Conservation (phyloP, 2,888 invertebrate genomes). For the Drosophila kambysellisi region DNA sequence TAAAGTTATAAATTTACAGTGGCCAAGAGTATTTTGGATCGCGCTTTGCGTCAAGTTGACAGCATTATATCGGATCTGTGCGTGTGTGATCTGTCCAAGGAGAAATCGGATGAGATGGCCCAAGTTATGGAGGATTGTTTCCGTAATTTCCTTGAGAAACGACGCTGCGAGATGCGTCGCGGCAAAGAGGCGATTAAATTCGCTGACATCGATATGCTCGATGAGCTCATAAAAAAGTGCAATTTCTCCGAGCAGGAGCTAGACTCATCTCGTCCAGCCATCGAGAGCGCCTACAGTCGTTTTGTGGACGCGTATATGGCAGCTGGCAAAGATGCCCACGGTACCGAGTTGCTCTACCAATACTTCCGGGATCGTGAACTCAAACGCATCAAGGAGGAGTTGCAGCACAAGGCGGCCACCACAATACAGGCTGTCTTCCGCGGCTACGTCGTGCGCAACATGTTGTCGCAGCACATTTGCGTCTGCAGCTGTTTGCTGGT, state of each 20-base stretch:
- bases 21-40: constrained; percentile 77
- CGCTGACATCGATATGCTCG: constrained; percentile 78
- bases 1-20: constrained; percentile 48
- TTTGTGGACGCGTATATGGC: constrained; percentile 82
- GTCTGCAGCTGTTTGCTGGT: constrained; percentile 60
- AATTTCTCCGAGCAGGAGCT: constrained; percentile 80
- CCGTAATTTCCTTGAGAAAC: constrained; percentile 76
- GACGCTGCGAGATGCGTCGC: constrained; percentile 69
- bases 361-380: constrained; percentile 79
- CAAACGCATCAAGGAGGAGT: constrained; percentile 58
- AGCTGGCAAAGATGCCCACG: constrained; percentile 73
- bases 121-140: constrained; percentile 82
- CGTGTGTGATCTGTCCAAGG: constrained; percentile 76
- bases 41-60: constrained; percentile 79
- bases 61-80: constrained; percentile 78
- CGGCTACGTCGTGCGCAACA: constrained; percentile 60
- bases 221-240: constrained; percentile 81
- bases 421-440: constrained; percentile 76
- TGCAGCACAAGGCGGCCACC: constrained; percentile 65
- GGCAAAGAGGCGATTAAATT: constrained; percentile 71
- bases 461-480: constrained; percentile 52
- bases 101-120: constrained; percentile 74
- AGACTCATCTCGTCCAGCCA: constrained; percentile 73
- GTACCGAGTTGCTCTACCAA: constrained; percentile 79
- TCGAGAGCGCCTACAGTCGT: constrained; percentile 82